phyloP scores from a whole-genome alignment of 2,113 vertebrate species.

The Apodemus speciosus region DNA sequence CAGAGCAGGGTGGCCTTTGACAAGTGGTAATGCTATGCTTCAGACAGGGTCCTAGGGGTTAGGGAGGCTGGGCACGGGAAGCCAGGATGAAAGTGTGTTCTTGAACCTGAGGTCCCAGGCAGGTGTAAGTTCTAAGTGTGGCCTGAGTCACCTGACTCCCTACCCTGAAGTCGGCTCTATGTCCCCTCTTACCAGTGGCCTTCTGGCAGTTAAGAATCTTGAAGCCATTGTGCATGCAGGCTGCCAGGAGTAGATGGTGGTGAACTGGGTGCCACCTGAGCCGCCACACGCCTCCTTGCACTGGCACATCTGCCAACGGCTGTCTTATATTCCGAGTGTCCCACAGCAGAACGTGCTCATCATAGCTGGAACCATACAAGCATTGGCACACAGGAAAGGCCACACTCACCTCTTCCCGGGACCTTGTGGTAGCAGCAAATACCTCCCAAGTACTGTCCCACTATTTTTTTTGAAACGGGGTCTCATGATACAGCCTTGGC shows the following conservation, averaged over 20 bases:
- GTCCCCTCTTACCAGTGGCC: conserved; percentile 84
- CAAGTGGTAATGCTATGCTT: background rate
- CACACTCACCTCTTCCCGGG: background rate
- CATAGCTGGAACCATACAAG: conserved; percentile 86
- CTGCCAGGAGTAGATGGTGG: conserved; percentile 91
- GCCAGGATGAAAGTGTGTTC: accelerated
- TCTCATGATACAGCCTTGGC: background rate
- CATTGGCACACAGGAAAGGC: accelerated
- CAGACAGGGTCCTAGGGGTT: too few species aligned
- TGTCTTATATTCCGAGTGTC: conserved; percentile 91
- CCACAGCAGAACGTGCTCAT: conserved; percentile 95
- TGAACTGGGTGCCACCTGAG: conserved; percentile 94
- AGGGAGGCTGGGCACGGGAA: background rate
- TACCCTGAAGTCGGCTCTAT: accelerated
- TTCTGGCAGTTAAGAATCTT: conserved; percentile 90
- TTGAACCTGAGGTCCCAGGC: background rate
- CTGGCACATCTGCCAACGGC: conserved; percentile 87
- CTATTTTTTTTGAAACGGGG: background rate
- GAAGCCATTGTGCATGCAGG: conserved; percentile 95
- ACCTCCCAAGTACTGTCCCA: background rate
- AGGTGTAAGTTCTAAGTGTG: background rate
- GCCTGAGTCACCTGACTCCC: background rate
- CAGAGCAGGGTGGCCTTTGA: accelerated
- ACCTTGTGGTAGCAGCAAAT: too few species aligned
- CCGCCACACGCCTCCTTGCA: conserved; percentile 94